Base-by-base conservation (phyloP, 1,140 invertebrate species). In the Micrasema minimum region DNA sequence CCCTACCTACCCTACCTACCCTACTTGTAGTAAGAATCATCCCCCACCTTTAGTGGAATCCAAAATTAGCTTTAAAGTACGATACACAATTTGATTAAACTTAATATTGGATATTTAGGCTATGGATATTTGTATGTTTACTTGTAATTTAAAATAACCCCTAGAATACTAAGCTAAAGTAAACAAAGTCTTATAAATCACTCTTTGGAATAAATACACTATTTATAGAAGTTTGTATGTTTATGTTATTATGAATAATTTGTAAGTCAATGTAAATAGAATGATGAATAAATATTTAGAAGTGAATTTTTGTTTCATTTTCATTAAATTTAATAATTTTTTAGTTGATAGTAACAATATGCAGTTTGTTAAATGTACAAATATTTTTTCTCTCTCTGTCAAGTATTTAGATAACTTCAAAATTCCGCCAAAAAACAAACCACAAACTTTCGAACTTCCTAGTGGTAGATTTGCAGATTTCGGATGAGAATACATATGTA, bases 201-300 rank as follows among this genome's bases (percentile, higher is more conserved):
- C 51, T 55, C 12, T 46, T 31, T 31, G 26, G 22, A 31, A 55
- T 55, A 55, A 23, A 55, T 9, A 55, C 26, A 55, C 26, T 31
- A 55, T 55, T 31, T 55, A 59, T 16, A 41, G 26, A 59, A 59
- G 55, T 59, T 59, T 59, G 55, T 59, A 59, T 59, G 35, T 59
- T 38, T 38, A 20, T 20, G 18, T 43, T 11, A 41, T 20, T 20
- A 59, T 59, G 16, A 2, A 59, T 38, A 59, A 31, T 41, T 38
- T 59, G 18, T 59, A 38, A 59, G 55, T 9, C 22, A 23, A 41
- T 59, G 55, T 59, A 51, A 51, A 51, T 59, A 59, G 37, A n/a
- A 41, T 38, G 37, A 59, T 18, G 38, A 59, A 59, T 59, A 59
- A 59, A 59, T 41, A 41, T 20, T 18, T 59, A 38, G 55, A 43